Base-by-base conservation (phyloP, 2,888 invertebrate genomes). In the Ichneumon xanthorius region DNA sequence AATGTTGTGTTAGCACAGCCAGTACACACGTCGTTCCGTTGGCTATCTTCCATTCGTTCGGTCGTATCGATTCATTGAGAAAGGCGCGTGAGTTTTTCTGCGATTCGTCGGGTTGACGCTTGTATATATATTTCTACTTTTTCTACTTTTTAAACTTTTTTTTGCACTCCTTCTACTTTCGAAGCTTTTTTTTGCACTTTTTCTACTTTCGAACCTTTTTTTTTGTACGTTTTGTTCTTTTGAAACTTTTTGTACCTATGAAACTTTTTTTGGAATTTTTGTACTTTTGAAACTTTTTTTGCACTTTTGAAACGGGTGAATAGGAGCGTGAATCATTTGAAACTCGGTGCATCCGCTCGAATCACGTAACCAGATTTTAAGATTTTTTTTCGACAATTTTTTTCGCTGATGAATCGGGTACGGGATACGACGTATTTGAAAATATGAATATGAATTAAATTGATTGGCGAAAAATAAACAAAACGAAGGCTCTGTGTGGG, bases 1-100 rank as follows among this genome's bases (percentile, higher is more conserved):
- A 86, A 87, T 87, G 87, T 80, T 87, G 68, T 68, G 82, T 76
- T 79, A 50, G 75, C 75, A 53, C 7, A 65, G 75, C 58, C 33
- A 67, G 75, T 53, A 61, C 68, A 61, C 72, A 77, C 72, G 53
- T 80, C 80, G 68, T 68, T 73, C 70, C 81, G 45, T 55, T 73
- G 14, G 58, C 67, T 81, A 81, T 81, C 84, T 53, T 63, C 63
- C 79, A 45, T 70, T 82, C 65, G 22, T 26, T 37, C 82, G 40
- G 63, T 37, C 14, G 53, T 45, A 37, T 72, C 55, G 30, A 80
- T 84, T 72, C 40, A 72, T 73, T 50, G 58, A 37, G 45, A 77
- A 68, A 58, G 16, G 53, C 37, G 37, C 26, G 26, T 50, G 4
- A 68, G 26, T n/a, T 48, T 40, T 26, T 40, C 19, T 45, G 19